Conservation (phyloP, 2,113 vertebrate species). For the Salminus brasiliensis region DNA sequence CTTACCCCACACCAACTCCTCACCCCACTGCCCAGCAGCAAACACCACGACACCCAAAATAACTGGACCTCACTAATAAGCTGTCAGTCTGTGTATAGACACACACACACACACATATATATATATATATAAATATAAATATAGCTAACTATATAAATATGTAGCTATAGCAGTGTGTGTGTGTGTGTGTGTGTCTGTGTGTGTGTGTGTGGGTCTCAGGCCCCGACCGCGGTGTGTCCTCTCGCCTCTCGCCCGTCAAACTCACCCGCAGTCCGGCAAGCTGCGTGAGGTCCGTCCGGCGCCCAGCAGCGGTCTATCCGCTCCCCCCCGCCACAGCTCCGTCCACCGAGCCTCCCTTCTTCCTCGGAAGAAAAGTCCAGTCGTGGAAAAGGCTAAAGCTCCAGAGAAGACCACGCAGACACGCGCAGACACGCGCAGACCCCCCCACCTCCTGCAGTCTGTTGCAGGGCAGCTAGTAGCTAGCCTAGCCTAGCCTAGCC, state of each 20-base stretch:
- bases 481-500: conserved; percentile 9
- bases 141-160: too few species aligned
- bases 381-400: not conserved
- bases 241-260: conserved; percentile 47
- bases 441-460: too few species aligned
- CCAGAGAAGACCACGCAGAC: not conserved
- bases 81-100: conserved; percentile 19
- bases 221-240: conserved; percentile 66
- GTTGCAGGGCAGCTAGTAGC: too few species aligned
- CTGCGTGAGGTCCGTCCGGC: conserved; percentile 75
- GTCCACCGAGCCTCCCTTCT: conserved; percentile 57
- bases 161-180: too few species aligned
- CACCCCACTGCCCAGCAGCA: too few species aligned
- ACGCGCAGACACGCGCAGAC: too few species aligned
- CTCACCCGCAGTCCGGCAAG: conserved; percentile 75
- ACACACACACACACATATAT: too few species aligned
- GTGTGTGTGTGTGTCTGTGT: too few species aligned
- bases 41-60: too few species aligned
- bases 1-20: not conserved
- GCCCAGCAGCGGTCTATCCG: conserved; percentile 64
- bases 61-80: too few species aligned
- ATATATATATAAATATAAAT: too few species aligned
- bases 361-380: conserved; percentile 39
- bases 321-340: conserved; percentile 76
- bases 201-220: too few species aligned